phyloP scores from a whole-genome alignment of 1,140 invertebrate species.

The Metaphire vulgaris region DNA sequence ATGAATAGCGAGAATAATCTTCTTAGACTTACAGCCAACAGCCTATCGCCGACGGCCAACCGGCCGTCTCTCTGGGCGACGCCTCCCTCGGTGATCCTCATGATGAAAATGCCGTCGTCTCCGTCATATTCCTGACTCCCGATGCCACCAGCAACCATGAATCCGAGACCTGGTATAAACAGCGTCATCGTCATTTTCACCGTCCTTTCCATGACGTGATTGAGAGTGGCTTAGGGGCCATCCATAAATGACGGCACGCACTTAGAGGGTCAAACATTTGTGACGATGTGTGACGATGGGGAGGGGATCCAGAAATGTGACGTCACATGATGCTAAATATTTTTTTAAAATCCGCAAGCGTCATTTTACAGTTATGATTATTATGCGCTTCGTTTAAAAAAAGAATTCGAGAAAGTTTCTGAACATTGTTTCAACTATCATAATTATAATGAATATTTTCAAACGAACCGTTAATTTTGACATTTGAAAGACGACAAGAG shows the following conservation, averaged over 20 bases:
- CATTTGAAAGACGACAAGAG: too few relatives aligned
- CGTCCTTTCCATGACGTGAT: neutral
- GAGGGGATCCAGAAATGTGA: neutral
- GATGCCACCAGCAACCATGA: constrained; percentile 8
- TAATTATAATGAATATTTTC: too few relatives aligned
- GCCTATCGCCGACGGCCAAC: neutral
- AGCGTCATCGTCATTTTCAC: too few relatives aligned
- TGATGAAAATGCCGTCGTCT: constrained; percentile 14
- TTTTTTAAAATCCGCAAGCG: too few relatives aligned
- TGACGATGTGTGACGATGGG: neutral
- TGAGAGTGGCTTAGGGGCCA: neutral
- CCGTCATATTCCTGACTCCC: neutral
- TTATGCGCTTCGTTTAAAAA: too few relatives aligned
- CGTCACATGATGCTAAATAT: too few relatives aligned
- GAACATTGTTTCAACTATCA: too few relatives aligned
- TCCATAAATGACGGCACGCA: neutral
- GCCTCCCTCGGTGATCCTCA: neutral
- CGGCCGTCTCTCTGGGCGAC: constrained; percentile 1
- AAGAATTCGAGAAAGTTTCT: too few relatives aligned
- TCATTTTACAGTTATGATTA: too few relatives aligned
- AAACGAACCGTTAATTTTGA: too few relatives aligned
- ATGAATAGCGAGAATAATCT: too few relatives aligned
- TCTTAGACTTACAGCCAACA: neutral
- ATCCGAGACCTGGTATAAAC: constrained; percentile 18
- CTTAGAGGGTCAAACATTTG: neutral